Base-by-base conservation (phyloP, 2,888 invertebrate species). In the Ormyrus labotus region DNA sequence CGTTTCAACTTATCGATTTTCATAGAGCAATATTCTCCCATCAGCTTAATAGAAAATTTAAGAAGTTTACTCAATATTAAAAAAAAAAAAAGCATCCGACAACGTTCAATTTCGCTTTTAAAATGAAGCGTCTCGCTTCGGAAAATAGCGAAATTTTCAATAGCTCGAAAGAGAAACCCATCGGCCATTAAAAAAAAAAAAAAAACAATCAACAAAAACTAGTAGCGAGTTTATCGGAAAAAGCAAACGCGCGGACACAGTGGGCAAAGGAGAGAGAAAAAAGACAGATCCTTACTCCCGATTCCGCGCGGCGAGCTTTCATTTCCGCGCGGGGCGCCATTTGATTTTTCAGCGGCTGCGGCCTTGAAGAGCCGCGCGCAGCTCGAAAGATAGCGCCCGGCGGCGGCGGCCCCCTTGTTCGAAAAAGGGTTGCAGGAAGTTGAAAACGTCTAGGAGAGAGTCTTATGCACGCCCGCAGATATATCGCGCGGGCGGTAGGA, bases 301-400 rank as follows among this genome's bases (percentile, higher is more conserved):
- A 60, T 67, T 67, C 45, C 19, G 45, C 45, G 64, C 34, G 48
- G 48, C 47, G 63, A 70, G 70, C 60, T 71, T 65, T 71, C 78
- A 72, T 68, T 76, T 77, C 64, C 81, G 76, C 61, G 55, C 81
- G 81, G 76, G 81, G 76, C 82, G 83, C 84, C 78, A 82, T 85
- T 47, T 84, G n/a, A n/a, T 69, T 51, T 63, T 53, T 13, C 13
- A 34, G 11, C 61, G 34, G 5, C 13, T n/a, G 2, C 63, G 34
- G 69, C 69, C 69, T 69, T 47, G 53, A 63, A 13, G 55, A 50
- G 9, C 47, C 13, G 58, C 6, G 63, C 13, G 48, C 34, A 34
- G 48, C 8, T 50, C n/a, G 51, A 51, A 65, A 13, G 50, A 53
- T 10, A 53, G 63, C 67, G 65, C 65, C 65, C 53, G 50, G 64